Percentiles rank a stretch among this genome's conserved stretches.
These are phyloP conservation scores for Camptogramma bilineatum DNA, from an alignment of 2,888 invertebrate species.

Conservation along the genomic window DNA sequence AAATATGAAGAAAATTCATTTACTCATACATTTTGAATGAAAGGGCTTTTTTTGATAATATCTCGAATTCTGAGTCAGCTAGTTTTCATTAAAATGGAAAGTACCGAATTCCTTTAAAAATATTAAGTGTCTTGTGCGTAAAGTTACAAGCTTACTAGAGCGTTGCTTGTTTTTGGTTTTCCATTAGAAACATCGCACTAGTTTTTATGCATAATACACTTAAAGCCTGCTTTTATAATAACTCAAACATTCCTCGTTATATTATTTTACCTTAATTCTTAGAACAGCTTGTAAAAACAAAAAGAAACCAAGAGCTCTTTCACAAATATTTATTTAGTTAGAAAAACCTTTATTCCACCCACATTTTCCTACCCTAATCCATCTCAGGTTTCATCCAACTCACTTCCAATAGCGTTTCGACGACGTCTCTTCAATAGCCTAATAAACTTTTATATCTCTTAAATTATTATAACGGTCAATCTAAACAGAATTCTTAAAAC, in stretches of 20 bases:
- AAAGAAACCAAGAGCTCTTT: background rate
- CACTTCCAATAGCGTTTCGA: conserved; percentile 27
- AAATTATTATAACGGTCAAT: conserved; percentile 43
- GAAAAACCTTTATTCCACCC: conserved; percentile 13
- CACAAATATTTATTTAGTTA: background rate
- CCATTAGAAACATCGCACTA: no score
- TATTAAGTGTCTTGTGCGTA: no score
- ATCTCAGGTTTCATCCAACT: conserved; percentile 25
- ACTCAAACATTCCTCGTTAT: background rate
- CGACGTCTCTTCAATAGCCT: conserved; percentile 27
- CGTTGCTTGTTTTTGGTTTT: no score
- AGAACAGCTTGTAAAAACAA: background rate
- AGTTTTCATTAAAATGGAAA: no score
- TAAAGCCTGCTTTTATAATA: no score
- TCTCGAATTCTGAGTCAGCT: no score
- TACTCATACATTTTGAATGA: no score
- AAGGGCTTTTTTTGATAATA: no score
- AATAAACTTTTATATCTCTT: conserved; percentile 37
- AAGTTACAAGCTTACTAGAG: no score
- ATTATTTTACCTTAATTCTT: background rate
- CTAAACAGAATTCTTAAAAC: background rate
- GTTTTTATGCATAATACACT: no score
- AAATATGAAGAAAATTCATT: no score
- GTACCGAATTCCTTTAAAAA: no score
- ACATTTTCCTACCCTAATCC: conserved; percentile 23